Conservation (phyloP, 2,797 vertebrate species). For the Ctenopoma kingsleyae region DNA sequence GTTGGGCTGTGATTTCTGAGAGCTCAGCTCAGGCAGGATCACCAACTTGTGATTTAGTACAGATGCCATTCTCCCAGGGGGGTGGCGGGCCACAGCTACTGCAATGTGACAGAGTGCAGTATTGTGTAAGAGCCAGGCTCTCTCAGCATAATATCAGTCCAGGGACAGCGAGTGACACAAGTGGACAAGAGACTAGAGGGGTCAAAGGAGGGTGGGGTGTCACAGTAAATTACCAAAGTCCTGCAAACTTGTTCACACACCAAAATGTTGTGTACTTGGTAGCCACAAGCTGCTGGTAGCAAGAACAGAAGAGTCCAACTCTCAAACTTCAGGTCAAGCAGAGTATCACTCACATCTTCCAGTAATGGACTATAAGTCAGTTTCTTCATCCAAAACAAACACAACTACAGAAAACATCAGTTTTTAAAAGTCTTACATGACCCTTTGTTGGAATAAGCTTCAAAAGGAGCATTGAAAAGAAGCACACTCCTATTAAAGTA, state of each 20-base stretch:
- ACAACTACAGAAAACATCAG: constrained; percentile 30
- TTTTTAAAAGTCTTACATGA: constrained; percentile 4
- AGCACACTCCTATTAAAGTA: constrained; percentile 18
- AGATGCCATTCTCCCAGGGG: constrained; percentile 78
- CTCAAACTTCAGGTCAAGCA: constrained; percentile 27
- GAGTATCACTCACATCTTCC: constrained; percentile 9
- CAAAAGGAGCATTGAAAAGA: constrained; percentile 12
- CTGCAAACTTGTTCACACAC: constrained; percentile 22
- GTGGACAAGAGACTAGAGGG: constrained; percentile 38
- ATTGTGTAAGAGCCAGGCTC: constrained; percentile 56
- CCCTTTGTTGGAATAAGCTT: constrained; percentile 23
- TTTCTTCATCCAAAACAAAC: constrained; percentile 52
- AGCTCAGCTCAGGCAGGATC: constrained; percentile 42
- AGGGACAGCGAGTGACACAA: constrained; percentile 40
- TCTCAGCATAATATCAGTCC: constrained; percentile 35
- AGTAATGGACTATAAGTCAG: constrained; percentile 3
- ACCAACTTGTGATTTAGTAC: constrained; percentile 46
- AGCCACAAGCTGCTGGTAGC: constrained; percentile 11
- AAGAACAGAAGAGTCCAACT: constrained; percentile 8
- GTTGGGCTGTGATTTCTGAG: constrained; percentile 36
- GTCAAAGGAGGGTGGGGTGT: constrained; percentile 37
- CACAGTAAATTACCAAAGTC: constrained; percentile 58
- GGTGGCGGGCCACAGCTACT: constrained; percentile 41
- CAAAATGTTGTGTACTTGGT: constrained; percentile 16
- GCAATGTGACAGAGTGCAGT: constrained; percentile 57